phyloP scores from a whole-genome alignment of 2,888 invertebrate species.

The Monoplex corrugatus region DNA sequence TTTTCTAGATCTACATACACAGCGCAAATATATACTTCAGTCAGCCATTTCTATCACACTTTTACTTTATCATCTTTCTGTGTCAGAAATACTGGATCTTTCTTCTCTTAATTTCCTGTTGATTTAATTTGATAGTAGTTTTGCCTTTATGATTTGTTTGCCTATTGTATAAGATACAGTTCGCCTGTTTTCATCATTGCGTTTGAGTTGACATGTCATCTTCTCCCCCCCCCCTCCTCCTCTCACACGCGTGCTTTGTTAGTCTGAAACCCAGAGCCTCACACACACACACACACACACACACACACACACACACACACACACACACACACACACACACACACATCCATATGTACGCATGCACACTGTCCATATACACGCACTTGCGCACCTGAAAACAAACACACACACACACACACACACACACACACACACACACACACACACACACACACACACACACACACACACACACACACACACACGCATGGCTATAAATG shows the following conservation, averaged over 20 bases:
- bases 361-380: not conserved
- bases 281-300: slow-evolving; percentile 23
- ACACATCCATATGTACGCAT: not conserved
- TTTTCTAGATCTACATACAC: too few relatives aligned
- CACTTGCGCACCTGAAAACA: slow-evolving; percentile 22
- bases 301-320: slow-evolving; percentile 26
- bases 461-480: slow-evolving; percentile 39
- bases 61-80: too few relatives aligned
- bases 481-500: not conserved
- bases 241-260: too few relatives aligned
- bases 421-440: slow-evolving; percentile 38
- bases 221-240: not conserved
- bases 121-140: too few relatives aligned
- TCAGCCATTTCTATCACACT: too few relatives aligned
- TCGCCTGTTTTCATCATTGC: not conserved
- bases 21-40: too few relatives aligned
- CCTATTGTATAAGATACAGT: too few relatives aligned
- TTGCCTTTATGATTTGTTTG: too few relatives aligned
- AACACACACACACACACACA: slow-evolving; percentile 14
- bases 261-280: not conserved
- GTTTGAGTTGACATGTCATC: not conserved
- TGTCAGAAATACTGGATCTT: too few relatives aligned
- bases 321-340: slow-evolving; percentile 27
- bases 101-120: too few relatives aligned
- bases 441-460: slow-evolving; percentile 45